Evolutionary conservation across 2,888 invertebrate genomes (phyloP), one percentile per base, ranked within the genome.

Genomic region (Acanthacorydalis orientalis): DNA sequence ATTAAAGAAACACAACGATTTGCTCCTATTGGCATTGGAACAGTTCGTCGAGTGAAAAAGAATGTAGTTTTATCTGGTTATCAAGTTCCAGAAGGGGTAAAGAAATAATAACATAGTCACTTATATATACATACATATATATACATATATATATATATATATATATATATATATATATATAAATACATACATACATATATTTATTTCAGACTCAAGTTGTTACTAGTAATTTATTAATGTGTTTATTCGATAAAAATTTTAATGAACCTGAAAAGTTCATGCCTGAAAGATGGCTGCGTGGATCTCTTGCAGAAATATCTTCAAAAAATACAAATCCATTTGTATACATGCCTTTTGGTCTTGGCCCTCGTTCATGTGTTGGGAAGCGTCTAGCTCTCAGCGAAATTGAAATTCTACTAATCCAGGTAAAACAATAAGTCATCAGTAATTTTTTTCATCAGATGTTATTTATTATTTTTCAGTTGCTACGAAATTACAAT

Each of bases 351-450:
- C 81, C 81, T 0, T 83, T 83, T 57, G 82, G 82, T 1, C 77
- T 75, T 56, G 83, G 82, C 1, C 69, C 78, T 0, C 70, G 82
- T 44, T 72, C 73, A 51, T 83, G 83, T 56, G 72, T 80, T 49
- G 85, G 85, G 6, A 69, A 77, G 57, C 66, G 84, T 55, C 73
- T 86, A 52, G 83, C 83, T 0, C 80, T 82, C 55, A 63, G 84
- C 52, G 83, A 62, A 52, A 43, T 62, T 46, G 59, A 62, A 55
- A 51, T 60, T 8, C 54, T 55, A 23, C 15, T 57, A 43, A 47
- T 57, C 7, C 61, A 60, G 53, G 61, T 62, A 31, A 46, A 34
- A 34, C 43, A 50, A 12, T 42, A 49, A 45, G 45, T 47, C n/a
- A n/a, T n/a, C n/a, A n/a, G n/a, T n/a, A n/a, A n/a, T n/a, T n/a